Evolutionary conservation across 2,888 invertebrate species (phyloP).

Genomic region (Beris morrisii): DNA sequence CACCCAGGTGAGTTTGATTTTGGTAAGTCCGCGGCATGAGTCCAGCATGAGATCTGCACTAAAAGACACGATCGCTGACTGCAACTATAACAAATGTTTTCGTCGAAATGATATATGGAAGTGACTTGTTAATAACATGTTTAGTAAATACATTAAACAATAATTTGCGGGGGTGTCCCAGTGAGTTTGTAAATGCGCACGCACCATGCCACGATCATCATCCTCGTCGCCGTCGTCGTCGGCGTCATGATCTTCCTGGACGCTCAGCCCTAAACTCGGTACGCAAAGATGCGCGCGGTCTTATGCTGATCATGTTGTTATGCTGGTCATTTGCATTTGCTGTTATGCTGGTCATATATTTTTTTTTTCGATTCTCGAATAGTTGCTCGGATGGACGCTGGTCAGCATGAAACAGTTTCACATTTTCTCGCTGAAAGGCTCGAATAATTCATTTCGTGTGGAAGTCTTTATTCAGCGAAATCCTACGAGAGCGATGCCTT

Average conservation of each 20-base stretch:
- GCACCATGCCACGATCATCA: conserved; percentile 23
- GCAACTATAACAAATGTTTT: conserved; percentile 40
- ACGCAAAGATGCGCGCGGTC: background rate
- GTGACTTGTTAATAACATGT: conserved; percentile 43
- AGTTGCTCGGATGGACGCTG: conserved; percentile 23
- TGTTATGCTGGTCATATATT: conserved; percentile 16
- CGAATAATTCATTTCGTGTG: conserved; percentile 8
- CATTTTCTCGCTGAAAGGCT: conserved; percentile 36
- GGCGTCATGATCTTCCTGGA: conserved; percentile 25
- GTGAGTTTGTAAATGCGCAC: conserved; percentile 35
- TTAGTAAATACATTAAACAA: conserved; percentile 44
- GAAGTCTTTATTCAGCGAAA: too few species aligned
- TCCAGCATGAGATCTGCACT: too few species aligned
- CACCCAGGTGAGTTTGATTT: too few species aligned
- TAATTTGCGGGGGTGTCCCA: conserved; percentile 44
- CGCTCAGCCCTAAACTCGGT: conserved; percentile 2
- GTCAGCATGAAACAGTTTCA: conserved; percentile 37
- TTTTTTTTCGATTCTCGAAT: background rate
- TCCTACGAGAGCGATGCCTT: too few species aligned
- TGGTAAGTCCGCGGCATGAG: too few species aligned
- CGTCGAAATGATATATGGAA: conserved; percentile 41
- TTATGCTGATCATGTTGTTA: conserved; percentile 30
- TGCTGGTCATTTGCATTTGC: conserved; percentile 26
- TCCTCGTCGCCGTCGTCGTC: conserved; percentile 17
- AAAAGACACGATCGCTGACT: background rate